Evolutionary conservation across 2,113 vertebrate species (phyloP).

Genomic region (Gymnobelideus leadbeateri): DNA sequence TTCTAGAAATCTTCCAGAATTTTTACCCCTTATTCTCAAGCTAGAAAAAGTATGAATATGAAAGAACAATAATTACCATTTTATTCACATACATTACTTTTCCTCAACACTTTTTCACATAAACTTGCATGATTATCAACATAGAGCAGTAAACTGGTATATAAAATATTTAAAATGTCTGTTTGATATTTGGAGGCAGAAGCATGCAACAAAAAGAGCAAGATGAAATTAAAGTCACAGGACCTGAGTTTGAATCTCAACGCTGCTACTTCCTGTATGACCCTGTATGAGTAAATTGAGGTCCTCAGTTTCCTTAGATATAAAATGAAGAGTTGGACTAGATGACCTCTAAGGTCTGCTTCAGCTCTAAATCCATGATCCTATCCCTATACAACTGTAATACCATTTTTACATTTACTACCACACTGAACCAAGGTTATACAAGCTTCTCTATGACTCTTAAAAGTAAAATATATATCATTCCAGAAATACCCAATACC

Average conservation of each 20-base stretch:
- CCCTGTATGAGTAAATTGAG: not conserved
- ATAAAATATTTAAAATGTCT: not conserved
- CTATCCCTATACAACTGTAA: not conserved
- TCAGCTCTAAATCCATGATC: not conserved
- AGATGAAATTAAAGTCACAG: not conserved
- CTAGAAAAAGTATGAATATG: constrained; percentile 38
- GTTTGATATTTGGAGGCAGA: not conserved
- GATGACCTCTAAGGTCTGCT: not conserved
- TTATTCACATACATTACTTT: constrained; percentile 32
- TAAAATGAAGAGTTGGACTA: not conserved
- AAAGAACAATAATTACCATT: not conserved
- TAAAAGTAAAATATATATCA: constrained; percentile 13
- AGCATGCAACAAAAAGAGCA: not conserved
- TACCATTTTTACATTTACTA: constrained; percentile 4
- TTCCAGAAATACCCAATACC: constrained; percentile 36
- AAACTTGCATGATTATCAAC: not conserved
- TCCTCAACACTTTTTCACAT: not conserved
- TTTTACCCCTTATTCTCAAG: not conserved
- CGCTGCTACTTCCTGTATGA: not conserved
- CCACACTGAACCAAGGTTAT: not conserved
- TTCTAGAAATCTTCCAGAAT: constrained; percentile 13
- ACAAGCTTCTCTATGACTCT: not conserved
- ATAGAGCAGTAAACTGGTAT: not conserved
- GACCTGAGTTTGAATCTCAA: not conserved
- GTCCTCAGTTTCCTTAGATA: not conserved